phyloP scores from a whole-genome alignment of 2,797 vertebrate genomes.

The Kryptolebias ocellatus region DNA sequence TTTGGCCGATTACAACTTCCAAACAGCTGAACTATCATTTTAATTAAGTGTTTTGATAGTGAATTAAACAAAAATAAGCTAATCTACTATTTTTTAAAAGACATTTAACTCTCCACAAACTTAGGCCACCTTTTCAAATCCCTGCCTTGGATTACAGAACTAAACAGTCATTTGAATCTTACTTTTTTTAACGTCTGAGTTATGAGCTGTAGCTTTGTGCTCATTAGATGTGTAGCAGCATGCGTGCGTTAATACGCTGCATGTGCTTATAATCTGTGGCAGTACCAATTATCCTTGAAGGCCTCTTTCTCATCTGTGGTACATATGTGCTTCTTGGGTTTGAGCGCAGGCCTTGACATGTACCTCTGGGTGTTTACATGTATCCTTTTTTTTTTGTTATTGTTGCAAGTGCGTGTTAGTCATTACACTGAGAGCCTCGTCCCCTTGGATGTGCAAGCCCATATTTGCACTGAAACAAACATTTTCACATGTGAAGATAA shows the following conservation, averaged over 20 bases:
- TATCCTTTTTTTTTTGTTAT: slow-evolving; percentile 5
- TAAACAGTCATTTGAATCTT: slow-evolving; percentile 6
- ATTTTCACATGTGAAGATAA: slow-evolving; percentile 15
- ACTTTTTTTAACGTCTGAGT: slow-evolving; percentile 11
- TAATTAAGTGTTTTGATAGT: slow-evolving; percentile 25
- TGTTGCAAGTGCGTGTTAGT: slow-evolving; percentile 13
- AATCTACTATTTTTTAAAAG: slow-evolving; percentile 28
- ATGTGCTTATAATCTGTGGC: slow-evolving; percentile 28
- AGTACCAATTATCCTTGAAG: slow-evolving; percentile 25
- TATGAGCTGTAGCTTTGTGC: slow-evolving; percentile 1
- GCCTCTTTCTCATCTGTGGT: slow-evolving; percentile 51
- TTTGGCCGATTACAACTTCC: not conserved
- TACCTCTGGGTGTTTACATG: slow-evolving; percentile 39
- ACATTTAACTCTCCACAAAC: slow-evolving; percentile 2
- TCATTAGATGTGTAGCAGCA: not conserved
- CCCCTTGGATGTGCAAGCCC: slow-evolving; percentile 26
- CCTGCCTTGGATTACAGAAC: not conserved
- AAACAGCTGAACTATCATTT: not conserved
- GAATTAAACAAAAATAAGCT: slow-evolving; percentile 32
- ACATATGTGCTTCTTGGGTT: slow-evolving; percentile 61
- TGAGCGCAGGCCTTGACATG: slow-evolving; percentile 16
- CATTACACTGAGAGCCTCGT: slow-evolving; percentile 37
- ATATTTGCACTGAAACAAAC: slow-evolving; percentile 33
- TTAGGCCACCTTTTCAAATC: slow-evolving; percentile 6
- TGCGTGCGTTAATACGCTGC: not conserved